Evolutionary conservation across 1,140 invertebrate genomes (phyloP), one percentile per base, ranked within the genome.

Genomic region (Tetramorium parvispinum): DNA sequence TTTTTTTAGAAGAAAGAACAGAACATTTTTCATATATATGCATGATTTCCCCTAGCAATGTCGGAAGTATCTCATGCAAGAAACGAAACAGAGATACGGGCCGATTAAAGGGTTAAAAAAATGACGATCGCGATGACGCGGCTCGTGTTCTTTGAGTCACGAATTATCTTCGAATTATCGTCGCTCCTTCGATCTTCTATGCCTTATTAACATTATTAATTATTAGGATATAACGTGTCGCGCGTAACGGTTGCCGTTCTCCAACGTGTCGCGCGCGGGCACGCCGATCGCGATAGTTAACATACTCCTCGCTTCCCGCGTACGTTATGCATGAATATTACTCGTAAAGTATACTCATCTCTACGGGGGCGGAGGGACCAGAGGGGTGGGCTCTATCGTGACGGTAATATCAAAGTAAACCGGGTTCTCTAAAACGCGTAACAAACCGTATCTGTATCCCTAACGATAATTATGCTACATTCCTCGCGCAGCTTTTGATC

Each of bases 391-490:
- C 27, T 71, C 65, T 85, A 75, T 71, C 57, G 37, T 61, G 71
- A 88, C 77, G 81, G 81, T 87, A 85, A 91, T 89, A 88, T 88
- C 81, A 85, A 91, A 92, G 81, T 92, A 91, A 86, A 85, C 70
- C 89, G 77, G 91, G 85, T 79, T 89, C 88, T 86, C 91, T 89
- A 91, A 91, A 92, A 91, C 78, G 89, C 46, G 73, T 92, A 93
- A 92, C 88, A 92, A 93, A 92, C 24, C 76, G 88, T 91, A 90
- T 89, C 37, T 73, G 78, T 91, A 91, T 76, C 57, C 55, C 71
- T 86, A 87, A 87, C 87, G 63, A 86, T 77, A 75, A 86, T 88
- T 85, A 87, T 61, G 43, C 85, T 89, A 89, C 53, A 65, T 83
- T 85, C 79, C 86, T 70, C 68, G 27, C 70, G 63, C 75, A 91